phyloP scores from a whole-genome alignment of 2,888 invertebrate genomes.

The Branchellion lobata region DNA sequence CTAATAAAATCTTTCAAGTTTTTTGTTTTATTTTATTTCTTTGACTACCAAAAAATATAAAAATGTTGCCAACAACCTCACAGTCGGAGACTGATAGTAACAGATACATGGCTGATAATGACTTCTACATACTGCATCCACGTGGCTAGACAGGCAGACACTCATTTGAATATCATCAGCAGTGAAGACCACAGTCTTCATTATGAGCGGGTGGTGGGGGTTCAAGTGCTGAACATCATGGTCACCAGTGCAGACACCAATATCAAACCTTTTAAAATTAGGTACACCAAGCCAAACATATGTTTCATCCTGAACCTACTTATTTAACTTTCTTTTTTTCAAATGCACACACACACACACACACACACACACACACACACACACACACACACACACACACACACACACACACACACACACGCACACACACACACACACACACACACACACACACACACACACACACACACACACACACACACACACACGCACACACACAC shows the following conservation, averaged over 20 bases:
- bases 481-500: no score
- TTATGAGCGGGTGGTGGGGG: conserved; percentile 68
- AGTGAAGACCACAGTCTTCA: conserved; percentile 68
- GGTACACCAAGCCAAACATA: no score
- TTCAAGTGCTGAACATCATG: conserved; percentile 80
- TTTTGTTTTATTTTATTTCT: background rate
- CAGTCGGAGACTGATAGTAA: conserved; percentile 63
- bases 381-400: no score
- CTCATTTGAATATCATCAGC: conserved; percentile 73
- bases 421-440: no score
- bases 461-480: no score
- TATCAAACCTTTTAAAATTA: conserved; percentile 57
- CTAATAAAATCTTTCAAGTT: background rate
- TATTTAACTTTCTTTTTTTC: background rate
- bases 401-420: no score
- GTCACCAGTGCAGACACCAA: conserved; percentile 63
- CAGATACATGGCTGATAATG: conserved; percentile 85
- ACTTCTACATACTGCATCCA: conserved; percentile 73
- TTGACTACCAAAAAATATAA: background rate
- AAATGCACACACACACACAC: no score
- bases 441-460: no score
- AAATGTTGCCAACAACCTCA: background rate
- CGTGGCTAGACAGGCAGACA: conserved; percentile 76
- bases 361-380: no score
- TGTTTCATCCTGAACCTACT: conserved; percentile 66